Percentiles rank a stretch among this genome's conserved stretches.
Conservation (phyloP, 2,113 vertebrate genomes). For the Numida meleagris region DNA sequence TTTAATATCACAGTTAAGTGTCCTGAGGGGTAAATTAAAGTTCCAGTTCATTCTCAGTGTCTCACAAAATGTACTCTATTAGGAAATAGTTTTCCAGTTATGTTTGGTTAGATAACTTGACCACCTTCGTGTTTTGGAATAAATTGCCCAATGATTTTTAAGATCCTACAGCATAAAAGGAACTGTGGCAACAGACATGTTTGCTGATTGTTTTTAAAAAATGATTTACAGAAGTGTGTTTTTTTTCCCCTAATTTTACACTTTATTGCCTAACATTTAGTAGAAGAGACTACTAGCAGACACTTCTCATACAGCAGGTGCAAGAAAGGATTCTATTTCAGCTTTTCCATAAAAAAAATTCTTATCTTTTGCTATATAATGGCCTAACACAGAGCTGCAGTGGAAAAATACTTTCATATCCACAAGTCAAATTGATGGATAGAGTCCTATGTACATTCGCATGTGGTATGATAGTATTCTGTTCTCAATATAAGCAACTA, state of each 20-base stretch:
- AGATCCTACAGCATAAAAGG: not conserved
- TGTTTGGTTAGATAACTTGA: not conserved
- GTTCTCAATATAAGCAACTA: not conserved
- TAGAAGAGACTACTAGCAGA: not conserved
- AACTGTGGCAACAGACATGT: not conserved
- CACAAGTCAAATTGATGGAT: not conserved
- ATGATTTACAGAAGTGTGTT: not conserved
- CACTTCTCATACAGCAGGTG: not conserved
- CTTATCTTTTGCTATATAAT: not conserved
- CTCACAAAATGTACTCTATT: rapidly evolving
- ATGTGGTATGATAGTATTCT: not conserved
- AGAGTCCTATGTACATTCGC: not conserved
- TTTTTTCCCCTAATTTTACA: not conserved
- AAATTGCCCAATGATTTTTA: not conserved
- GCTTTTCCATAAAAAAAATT: not conserved
- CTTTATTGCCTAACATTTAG: not conserved
- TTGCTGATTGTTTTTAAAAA: not conserved
- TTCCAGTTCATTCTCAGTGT: not conserved
- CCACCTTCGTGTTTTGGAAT: not conserved
- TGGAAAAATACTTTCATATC: not conserved
- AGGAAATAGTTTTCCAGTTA: not conserved
- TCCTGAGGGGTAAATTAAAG: slow-evolving; percentile 14
- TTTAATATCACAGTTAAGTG: slow-evolving; percentile 34
- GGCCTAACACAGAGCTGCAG: not conserved
- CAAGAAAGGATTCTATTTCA: not conserved